phyloP scores from a whole-genome alignment of 1,140 invertebrate genomes.

The Apis florea region DNA sequence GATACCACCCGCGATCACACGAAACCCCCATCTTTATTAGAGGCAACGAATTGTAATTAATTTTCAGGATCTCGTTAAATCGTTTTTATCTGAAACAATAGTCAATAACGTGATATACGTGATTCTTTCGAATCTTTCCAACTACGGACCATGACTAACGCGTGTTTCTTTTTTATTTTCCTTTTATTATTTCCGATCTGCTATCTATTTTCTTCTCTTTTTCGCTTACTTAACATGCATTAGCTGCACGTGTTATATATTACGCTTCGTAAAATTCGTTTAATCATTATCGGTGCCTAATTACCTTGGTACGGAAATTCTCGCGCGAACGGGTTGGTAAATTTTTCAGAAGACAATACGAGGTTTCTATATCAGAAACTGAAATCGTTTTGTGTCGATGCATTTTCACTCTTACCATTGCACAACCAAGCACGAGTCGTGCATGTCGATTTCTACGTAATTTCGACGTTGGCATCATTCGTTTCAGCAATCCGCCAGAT shows the following conservation, averaged over 20 bases:
- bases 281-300: not conserved
- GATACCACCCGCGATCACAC: conserved; percentile 4
- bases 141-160: not conserved
- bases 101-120: not conserved
- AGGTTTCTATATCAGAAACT: not conserved
- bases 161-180: not conserved
- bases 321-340: not conserved
- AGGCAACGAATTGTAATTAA: conserved; percentile 36
- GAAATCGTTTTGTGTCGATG: conserved; percentile 24
- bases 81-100: not conserved
- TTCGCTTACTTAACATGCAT: too few species aligned
- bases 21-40: conserved; percentile 22
- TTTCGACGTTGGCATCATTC: conserved; percentile 32
- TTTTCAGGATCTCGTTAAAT: conserved; percentile 18
- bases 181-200: not conserved
- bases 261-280: not conserved
- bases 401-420: conserved; percentile 51
- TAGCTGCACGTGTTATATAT: too few species aligned
- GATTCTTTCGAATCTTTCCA: not conserved
- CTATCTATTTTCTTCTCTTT: too few species aligned
- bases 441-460: conserved; percentile 49
- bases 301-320: not conserved
- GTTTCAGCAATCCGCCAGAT: conserved; percentile 17
- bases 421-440: conserved; percentile 35
- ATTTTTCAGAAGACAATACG: not conserved